Evolutionary conservation across 2,888 invertebrate genomes (phyloP), one percentile per base, ranked within the genome.

Genomic region (Sphaerophoria rueppellii): DNA sequence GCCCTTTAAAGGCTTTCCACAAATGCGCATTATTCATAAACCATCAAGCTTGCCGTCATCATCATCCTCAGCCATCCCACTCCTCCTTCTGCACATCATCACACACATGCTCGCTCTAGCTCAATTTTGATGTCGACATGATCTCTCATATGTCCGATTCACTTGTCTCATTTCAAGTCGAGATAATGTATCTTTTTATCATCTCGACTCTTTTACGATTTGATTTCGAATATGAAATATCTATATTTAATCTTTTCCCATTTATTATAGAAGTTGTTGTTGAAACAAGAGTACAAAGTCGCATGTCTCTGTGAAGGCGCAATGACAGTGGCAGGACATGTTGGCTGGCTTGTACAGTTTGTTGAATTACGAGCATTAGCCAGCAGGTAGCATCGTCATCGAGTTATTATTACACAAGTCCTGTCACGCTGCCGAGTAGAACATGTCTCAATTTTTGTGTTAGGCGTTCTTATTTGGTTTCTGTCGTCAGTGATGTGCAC

Each of bases 101-200:
- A 24, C 24, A 24, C 24, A 24, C 24, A 24, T 24, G 24, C 24
- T 24, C 24, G 48, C 78, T 73, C 54, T 24, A 24, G 24, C 24
- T n/a, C 40, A 24, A 24, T 24, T 52, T 32, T 79, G 71, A 79
- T 75, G 79, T 67, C 69, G 69, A 73, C 77, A 74, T 81, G 76
- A 81, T 81, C 85, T 54, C 80, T 81, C 76, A 77, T 85, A 73
- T 73, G 85, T 85, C 81, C 81, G 85, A 85, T 85, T 85, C 81
- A 85, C 85, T 85, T 85, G 85, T 85, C 85, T 85, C 85, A 81
- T 85, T 81, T 85, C 73, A 81, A 73, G 67, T 73, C 73, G 58
- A 85, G 80, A 85, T 85, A 85, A 85, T 85, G 85, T 85, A 77
- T 85, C 80, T 81, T 85, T 85, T 85, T 85, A 76, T 85, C 80